Evolutionary conservation across 2,888 invertebrate species (phyloP), one percentile per base, ranked within the genome.

Genomic region (Hyposoter didymator): DNA sequence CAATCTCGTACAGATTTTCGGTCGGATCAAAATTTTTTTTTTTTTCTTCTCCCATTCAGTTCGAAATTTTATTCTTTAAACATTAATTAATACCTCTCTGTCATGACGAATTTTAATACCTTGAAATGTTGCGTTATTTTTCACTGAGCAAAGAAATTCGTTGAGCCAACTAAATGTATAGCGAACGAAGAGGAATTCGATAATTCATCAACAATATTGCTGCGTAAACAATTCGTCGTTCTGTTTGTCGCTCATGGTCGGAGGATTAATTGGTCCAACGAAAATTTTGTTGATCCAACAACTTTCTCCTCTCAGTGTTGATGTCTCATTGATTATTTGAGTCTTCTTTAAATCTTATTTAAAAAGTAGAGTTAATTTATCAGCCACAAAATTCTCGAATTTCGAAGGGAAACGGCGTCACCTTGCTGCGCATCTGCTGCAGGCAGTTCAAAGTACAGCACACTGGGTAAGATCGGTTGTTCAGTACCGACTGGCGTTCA

Each of bases 401-500:
- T 64, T 69, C 78, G 73, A 85, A 73, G 72, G 49, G 22, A 17
- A 39, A 47, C 74, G 45, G 59, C 81, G 28, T 81, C 75, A 47
- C n/a, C 59, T 59, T 19, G 66, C 47, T 69, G 81, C 73, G 43
- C 82, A 49, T 59, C 52, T 81, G 62, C 79, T 74, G 73, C 62
- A 59, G 67, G 73, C 73, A 81, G 80, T 59, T 81, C 83, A 74
- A 83, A 78, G 83, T 78, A 67, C 35, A 81, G 85, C 79, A 75
- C 73, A 78, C 73, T 62, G 78, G 73, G 69, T 76, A 39, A 81
- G 78, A 81, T 80, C 83, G 73, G 80, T 83, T 83, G 78, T 76
- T 83, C 78, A 69, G 69, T 83, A 78, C 83, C 80, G 76, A 83
- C 52, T 62, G 83, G 67, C 85, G 83, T 78, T 85, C 85, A 85